phyloP scores from a whole-genome alignment of 2,113 vertebrate genomes.

The Ailurus styani region DNA sequence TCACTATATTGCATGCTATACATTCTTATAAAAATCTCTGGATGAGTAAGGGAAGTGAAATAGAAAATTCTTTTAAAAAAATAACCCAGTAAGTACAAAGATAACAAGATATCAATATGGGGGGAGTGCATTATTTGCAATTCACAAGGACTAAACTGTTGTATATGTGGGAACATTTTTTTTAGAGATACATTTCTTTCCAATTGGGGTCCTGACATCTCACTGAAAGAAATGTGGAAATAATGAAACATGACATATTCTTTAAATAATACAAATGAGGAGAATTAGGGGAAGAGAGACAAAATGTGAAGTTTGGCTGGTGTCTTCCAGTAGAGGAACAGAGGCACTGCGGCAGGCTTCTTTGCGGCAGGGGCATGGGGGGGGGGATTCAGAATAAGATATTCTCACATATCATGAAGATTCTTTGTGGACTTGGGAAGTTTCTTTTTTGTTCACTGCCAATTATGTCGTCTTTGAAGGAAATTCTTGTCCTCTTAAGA shows the following conservation, averaged over 20 bases:
- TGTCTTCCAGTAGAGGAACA: background rate
- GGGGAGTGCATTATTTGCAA: background rate
- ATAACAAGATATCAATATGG: background rate
- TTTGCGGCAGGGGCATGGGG: too few relatives aligned
- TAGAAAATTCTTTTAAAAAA: background rate
- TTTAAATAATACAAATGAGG: constrained; percentile 3
- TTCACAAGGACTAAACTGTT: background rate
- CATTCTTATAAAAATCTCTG: constrained; percentile 48
- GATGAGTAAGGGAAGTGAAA: constrained; percentile 36
- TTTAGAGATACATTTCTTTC: background rate
- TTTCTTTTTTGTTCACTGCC: background rate
- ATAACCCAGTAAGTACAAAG: background rate
- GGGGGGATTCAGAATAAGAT: background rate
- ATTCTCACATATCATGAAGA: background rate
- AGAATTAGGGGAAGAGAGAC: background rate
- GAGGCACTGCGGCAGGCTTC: background rate
- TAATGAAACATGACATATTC: background rate
- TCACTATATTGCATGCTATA: background rate
- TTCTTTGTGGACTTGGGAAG: background rate
- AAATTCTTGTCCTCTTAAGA: background rate
- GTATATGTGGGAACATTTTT: background rate
- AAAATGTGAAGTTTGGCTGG: background rate
- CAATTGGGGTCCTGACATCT: background rate
- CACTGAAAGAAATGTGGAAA: background rate
- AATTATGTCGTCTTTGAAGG: background rate